Base-by-base conservation (phyloP, 2,797 vertebrate species). In the Poeciliopsis infans region DNA sequence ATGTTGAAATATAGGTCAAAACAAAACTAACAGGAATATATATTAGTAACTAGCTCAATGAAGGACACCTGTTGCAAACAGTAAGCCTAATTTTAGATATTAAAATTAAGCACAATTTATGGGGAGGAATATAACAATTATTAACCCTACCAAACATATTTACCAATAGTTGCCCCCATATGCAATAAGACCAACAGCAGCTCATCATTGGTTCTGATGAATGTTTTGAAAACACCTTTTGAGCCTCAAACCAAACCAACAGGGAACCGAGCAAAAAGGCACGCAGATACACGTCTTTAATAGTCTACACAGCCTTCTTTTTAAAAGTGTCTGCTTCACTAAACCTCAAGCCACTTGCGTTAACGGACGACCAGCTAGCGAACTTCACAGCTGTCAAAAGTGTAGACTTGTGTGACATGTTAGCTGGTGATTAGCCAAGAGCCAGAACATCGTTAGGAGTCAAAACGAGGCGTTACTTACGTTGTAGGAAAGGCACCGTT, bases 321-420 rank as follows among this genome's bases (percentile, higher is more conserved):
- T 16, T 18, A 11, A 12, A 39, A 13, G 2, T n/a, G 8, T 45
- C 47, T 15, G 41, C 11, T 11, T 43, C n/a, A 41, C 28, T 86
- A 68, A 47, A 82, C 79, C 70, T 20, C 3, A 76, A 80, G 74
- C 79, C 81, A 86, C 66, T 84, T 80, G 1, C 43, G 78, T 13
- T 75, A 75, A 85, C 5, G 80, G 82, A 85, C 75, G 55, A 76
- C 57, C 28, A 77, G 85, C 83, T 83, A 83, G 69, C 82, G 46
- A 87, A 89, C 83, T 87, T 89, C 57, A 82, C 80, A 87, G 77
- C 90, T 91, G 86, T 87, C 84, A 83, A 87, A 51, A 88, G 57
- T 86, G 79, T 55, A 49, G 66, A 49, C 74, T 66, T 47, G 20
- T 41, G 55, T 64, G 68, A 51, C 47, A 81, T 13, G 80, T 81